phyloP scores from a whole-genome alignment of 1,140 invertebrate species.

The Brachionus paranguensis region DNA sequence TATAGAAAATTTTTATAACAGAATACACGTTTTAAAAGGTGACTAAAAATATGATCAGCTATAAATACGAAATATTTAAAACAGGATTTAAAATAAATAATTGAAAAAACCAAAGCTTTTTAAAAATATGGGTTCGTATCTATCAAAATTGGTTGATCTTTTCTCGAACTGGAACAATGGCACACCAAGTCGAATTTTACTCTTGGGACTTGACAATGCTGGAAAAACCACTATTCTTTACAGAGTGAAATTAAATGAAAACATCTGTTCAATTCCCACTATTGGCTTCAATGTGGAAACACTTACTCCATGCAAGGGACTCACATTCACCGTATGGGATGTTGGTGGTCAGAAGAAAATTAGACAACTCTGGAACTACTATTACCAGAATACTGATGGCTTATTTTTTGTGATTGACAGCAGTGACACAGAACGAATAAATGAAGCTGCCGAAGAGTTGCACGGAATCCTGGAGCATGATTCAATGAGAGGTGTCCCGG shows the following conservation, averaged over 20 bases:
- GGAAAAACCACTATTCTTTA: slow-evolving; percentile 97
- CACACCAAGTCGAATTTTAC: slow-evolving; percentile 70
- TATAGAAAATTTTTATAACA: not conserved
- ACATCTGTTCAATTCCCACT: slow-evolving; percentile 93
- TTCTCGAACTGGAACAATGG: not conserved
- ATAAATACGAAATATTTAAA: not conserved
- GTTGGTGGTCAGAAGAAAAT: slow-evolving; percentile 71
- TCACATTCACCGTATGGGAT: slow-evolving; percentile 79
- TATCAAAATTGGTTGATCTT: not conserved
- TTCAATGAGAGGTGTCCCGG: slow-evolving; percentile 71
- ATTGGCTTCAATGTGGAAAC: slow-evolving; percentile 94
- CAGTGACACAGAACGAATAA: slow-evolving; percentile 86
- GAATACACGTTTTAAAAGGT: not conserved
- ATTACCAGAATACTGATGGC: slow-evolving; percentile 92
- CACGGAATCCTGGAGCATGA: slow-evolving; percentile 72
- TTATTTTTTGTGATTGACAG: slow-evolving; percentile 93
- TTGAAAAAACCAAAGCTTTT: not conserved
- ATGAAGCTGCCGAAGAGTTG: slow-evolving; percentile 86
- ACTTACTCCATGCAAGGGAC: slow-evolving; percentile 85
- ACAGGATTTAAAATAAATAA: not conserved
- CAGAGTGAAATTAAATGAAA: slow-evolving; percentile 90
- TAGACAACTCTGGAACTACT: slow-evolving; percentile 80
- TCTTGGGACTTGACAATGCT: slow-evolving; percentile 91
- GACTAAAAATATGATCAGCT: not conserved
- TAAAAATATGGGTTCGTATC: not conserved